phyloP scores from a whole-genome alignment of 2,888 invertebrate species.

The Tribolium freemani region DNA sequence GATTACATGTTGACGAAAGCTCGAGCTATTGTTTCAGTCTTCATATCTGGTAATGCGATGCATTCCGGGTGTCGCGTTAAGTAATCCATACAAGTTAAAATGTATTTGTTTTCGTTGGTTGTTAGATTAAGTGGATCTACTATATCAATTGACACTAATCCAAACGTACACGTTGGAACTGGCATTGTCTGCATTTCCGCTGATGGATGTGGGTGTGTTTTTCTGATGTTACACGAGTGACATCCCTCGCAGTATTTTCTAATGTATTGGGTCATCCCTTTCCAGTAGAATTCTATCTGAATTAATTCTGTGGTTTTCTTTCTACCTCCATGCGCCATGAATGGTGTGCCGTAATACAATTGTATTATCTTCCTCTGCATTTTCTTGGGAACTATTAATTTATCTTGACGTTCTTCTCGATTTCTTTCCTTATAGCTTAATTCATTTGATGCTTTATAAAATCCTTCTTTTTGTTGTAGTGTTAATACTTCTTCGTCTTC shows the following conservation, averaged over 20 bases:
- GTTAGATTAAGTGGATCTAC: constrained; percentile 49
- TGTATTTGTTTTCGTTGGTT: constrained; percentile 44
- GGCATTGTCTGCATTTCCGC: neutral
- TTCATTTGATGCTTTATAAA: no score
- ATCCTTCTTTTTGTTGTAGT: no score
- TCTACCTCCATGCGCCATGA: neutral
- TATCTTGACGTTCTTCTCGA: neutral
- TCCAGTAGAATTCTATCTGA: neutral
- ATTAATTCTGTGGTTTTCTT: neutral
- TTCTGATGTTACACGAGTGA: neutral
- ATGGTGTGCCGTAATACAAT: neutral
- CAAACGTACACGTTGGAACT: constrained; percentile 36
- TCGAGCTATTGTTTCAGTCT: constrained; percentile 35
- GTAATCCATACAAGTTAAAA: constrained; percentile 50
- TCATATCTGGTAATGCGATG: constrained; percentile 53
- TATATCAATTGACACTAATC: constrained; percentile 47
- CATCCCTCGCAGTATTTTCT: neutral
- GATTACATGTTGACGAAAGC: constrained; percentile 43
- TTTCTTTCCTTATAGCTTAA: no score
- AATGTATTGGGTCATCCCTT: neutral
- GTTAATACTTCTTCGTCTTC: no score
- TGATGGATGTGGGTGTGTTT: neutral
- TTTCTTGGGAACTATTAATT: neutral
- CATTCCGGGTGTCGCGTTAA: constrained; percentile 49
- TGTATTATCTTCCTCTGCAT: neutral